These are phyloP conservation scores for Xestia c-nigrum DNA, from an alignment of 2,888 invertebrate species.

Conservation along the genomic window DNA sequence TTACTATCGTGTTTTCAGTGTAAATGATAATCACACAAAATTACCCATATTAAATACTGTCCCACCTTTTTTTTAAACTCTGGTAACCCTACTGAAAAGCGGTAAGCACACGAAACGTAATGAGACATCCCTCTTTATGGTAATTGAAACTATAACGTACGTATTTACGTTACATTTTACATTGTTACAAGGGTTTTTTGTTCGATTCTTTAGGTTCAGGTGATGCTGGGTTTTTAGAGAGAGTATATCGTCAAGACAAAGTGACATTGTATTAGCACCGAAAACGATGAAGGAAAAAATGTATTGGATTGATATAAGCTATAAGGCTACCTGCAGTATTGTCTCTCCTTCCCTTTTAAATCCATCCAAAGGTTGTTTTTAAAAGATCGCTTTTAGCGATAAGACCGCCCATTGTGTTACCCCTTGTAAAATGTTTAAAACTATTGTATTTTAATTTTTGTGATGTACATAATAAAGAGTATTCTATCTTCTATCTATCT, in stretches of 20 bases:
- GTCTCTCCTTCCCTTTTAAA: too few relatives aligned
- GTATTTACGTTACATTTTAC: conserved; percentile 18
- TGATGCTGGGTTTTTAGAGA: not conserved
- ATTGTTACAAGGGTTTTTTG: not conserved
- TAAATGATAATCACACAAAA: too few relatives aligned
- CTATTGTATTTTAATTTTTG: too few relatives aligned
- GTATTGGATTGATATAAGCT: too few relatives aligned
- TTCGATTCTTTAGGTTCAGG: conserved; percentile 18
- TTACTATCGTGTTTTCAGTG: too few relatives aligned
- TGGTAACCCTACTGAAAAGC: conserved; percentile 42
- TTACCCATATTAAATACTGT: not conserved
- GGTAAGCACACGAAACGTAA: conserved; percentile 52
- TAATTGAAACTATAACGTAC: conserved; percentile 63
- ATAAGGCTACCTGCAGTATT: too few relatives aligned
- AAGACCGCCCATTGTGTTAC: too few relatives aligned
- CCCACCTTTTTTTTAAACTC: not conserved
- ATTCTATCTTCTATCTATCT: too few relatives aligned
- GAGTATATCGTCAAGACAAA: not conserved
- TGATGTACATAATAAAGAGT: too few relatives aligned
- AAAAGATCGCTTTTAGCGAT: too few relatives aligned
- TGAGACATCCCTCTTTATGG: conserved; percentile 58
- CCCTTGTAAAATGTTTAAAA: too few relatives aligned
- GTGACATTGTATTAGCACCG: not conserved
- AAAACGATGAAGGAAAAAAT: not conserved
- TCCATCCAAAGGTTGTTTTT: too few relatives aligned